These are phyloP conservation scores for Callyntrura guangdongensis DNA, from an alignment of 2,888 invertebrate species.

Conservation along the genomic window DNA sequence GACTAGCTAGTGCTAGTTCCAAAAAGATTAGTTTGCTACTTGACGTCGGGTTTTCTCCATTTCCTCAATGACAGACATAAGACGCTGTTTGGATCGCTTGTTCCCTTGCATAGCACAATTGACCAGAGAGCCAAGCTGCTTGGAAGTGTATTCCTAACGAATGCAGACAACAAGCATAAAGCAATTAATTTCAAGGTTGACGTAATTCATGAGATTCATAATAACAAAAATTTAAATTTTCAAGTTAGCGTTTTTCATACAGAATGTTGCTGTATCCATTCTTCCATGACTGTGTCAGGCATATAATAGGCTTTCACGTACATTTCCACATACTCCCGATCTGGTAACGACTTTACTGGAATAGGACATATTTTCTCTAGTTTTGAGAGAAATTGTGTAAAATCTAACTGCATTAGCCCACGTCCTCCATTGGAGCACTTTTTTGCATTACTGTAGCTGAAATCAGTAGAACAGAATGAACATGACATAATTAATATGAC, in stretches of 20 bases:
- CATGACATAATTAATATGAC: too few species aligned
- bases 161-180: conserved; percentile 73
- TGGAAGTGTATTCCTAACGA: conserved; percentile 93
- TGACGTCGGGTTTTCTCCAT: conserved; percentile 85
- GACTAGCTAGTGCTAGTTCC: not conserved
- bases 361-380: conserved; percentile 94
- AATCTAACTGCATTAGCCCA: conserved; percentile 99
- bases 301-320: conserved; percentile 99
- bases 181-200: too few species aligned
- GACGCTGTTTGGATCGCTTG: conserved; percentile 93
- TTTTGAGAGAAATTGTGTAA: conserved; percentile 96
- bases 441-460: conserved; percentile 93
- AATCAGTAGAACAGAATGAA: conserved; percentile 82
- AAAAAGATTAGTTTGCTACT: conserved; percentile 18
- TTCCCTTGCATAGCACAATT: conserved; percentile 95
- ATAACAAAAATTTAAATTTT: not conserved
- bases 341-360: conserved; percentile 91
- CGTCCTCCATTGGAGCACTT: conserved; percentile 98
- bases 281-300: conserved; percentile 94
- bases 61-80: conserved; percentile 91
- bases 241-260: conserved; percentile 86
- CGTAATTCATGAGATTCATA: not conserved
- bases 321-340: conserved; percentile 95
- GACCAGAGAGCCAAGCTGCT: conserved; percentile 94
- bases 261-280: conserved; percentile 94